Evolutionary conservation across 1,140 invertebrate species (phyloP).

Genomic region (Stegodyphus mimosarum): DNA sequence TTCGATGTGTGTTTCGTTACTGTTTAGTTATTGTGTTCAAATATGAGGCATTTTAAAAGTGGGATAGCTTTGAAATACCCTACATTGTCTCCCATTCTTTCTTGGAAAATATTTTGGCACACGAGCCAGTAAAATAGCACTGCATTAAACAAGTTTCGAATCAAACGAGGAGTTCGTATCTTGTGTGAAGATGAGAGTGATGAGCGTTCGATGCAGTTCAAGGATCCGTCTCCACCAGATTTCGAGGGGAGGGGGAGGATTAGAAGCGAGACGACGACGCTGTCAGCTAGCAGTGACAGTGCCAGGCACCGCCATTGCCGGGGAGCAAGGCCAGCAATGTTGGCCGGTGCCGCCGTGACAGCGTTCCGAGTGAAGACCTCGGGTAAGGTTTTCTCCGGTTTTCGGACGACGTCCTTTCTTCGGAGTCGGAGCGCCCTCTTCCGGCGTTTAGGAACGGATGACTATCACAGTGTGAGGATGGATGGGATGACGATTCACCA

Average conservation of each 20-base stretch:
- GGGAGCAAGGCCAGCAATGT: neutral
- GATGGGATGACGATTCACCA: conserved; percentile 42
- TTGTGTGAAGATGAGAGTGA: conserved; percentile 23
- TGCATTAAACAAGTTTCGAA: too few relatives aligned
- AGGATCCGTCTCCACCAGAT: conserved; percentile 7
- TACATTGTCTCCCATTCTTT: too few relatives aligned
- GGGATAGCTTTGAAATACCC: too few relatives aligned
- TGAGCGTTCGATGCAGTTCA: conserved; percentile 25
- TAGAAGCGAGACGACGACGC: neutral
- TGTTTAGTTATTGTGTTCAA: too few relatives aligned
- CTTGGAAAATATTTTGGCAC: too few relatives aligned
- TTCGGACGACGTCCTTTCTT: neutral
- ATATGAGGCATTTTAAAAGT: too few relatives aligned
- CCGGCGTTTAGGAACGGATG: conserved; percentile 43
- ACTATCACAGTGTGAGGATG: conserved; percentile 53
- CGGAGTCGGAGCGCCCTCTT: conserved; percentile 6
- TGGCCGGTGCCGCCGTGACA: too few relatives aligned
- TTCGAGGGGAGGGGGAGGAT: neutral
- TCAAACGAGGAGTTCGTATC: neutral
- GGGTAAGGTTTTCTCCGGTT: neutral
- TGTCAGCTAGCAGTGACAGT: neutral
- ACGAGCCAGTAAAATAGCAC: too few relatives aligned
- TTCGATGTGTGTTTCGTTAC: too few relatives aligned
- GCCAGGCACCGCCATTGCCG: neutral
- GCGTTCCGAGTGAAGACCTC: neutral